Base-by-base conservation (phyloP, 2,888 invertebrate genomes). In the Zaprionus bogoriensis region DNA sequence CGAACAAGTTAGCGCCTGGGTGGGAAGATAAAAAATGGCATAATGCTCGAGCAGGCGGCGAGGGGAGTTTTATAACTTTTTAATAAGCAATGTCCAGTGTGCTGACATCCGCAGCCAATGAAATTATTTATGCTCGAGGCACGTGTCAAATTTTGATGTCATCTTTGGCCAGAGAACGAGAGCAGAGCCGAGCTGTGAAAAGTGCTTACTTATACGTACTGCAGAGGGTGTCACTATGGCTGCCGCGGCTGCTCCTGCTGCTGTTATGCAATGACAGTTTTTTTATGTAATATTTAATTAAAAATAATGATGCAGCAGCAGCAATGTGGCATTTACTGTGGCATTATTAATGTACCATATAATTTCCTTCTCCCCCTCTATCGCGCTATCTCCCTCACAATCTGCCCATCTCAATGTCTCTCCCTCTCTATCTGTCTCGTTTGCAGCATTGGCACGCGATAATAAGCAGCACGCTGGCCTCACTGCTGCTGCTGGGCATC, bases 381-480 rank as follows among this genome's bases (percentile, higher is more conserved):
- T n/a, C n/a, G n/a, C n/a, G n/a, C n/a, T n/a, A n/a, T n/a, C 45
- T 10, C 9, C n/a, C 22, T 22, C 9, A 19, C 28, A 28, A 6
- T 41, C 6, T 22, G n/a, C n/a, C n/a, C n/a, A n/a, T n/a, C 12
- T n/a, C 20, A 0, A n/a, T n/a, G n/a, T n/a, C 17, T 44, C 30
- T 22, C 22, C 14, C 14, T 47, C 12, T 38, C 19, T 22, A 17
- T 39, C 23, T 48, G 25, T 41, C 12, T 3, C 27, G 5, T 51
- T 92, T 91, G 51, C 89, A 94, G 94, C 92, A 92, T 77, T 92
- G 92, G 74, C 93, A 92, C 79, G 92, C 93, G 52, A 91, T 93
- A 76, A 92, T 94, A 68, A 93, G 93, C 77, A 93, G 93, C 74
- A 92, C 93, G 55, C 89, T 94, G 77, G 94, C 94, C 86, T 93